phyloP scores from a whole-genome alignment of 2,888 invertebrate genomes.

The Thymelicus acteon region DNA sequence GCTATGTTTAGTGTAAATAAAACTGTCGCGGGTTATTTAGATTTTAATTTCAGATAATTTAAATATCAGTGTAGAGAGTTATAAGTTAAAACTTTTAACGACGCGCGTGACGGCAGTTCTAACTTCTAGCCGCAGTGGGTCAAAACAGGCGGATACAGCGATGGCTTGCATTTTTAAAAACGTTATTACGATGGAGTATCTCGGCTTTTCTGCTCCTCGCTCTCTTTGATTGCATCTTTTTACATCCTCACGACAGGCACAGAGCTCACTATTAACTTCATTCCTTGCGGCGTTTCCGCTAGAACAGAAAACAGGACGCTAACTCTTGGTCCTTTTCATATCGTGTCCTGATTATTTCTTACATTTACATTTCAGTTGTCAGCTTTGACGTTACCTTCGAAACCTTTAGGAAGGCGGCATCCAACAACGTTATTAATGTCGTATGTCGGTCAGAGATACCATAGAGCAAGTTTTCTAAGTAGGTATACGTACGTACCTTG shows the following conservation, averaged over 20 bases:
- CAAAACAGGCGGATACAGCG: constrained; percentile 54
- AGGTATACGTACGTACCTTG: constrained; percentile 32
- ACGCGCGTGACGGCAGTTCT: constrained; percentile 50
- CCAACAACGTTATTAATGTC: constrained; percentile 11
- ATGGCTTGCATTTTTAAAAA: constrained; percentile 80
- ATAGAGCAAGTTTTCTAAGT: constrained; percentile 39
- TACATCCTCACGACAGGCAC: constrained; percentile 69
- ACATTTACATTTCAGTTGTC: constrained; percentile 12
- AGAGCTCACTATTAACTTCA: constrained; percentile 59
- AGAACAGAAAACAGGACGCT: constrained; percentile 14
- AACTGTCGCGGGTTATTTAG: too few species aligned
- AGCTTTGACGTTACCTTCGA: constrained; percentile 1
- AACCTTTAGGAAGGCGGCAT: constrained; percentile 8
- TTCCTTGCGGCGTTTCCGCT: constrained; percentile 47
- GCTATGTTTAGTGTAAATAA: too few species aligned
- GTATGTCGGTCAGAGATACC: constrained; percentile 38
- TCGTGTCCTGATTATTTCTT: constrained; percentile 14
- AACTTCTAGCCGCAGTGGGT: constrained; percentile 71
- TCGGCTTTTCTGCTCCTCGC: constrained; percentile 68
- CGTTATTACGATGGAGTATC: constrained; percentile 66
- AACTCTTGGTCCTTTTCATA: constrained; percentile 19
- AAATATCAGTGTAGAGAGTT: too few species aligned
- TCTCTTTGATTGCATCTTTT: constrained; percentile 80
- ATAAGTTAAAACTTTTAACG: too few species aligned
- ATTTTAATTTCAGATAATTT: too few species aligned